A percentile compares a stretch with the other conserved stretches of the same genome.
Conservation (phyloP, 2,888 invertebrate genomes). For the Macroteleia sp. region DNA sequence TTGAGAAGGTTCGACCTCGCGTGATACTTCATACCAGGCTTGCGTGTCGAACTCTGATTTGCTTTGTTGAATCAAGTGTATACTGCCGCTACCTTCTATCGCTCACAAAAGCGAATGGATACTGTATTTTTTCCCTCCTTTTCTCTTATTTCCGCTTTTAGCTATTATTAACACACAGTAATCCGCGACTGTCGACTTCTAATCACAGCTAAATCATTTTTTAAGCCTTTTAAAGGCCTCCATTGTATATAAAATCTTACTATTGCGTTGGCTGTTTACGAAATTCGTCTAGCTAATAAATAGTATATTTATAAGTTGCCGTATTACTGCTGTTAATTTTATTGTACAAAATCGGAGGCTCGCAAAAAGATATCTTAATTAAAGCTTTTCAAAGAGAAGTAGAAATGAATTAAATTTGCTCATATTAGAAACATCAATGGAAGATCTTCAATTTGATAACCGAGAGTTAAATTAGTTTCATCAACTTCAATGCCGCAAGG, state of each 20-base stretch:
- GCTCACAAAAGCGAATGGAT: conserved; percentile 72
- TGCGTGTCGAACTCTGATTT: conserved; percentile 84
- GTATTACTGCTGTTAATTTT: conserved; percentile 22
- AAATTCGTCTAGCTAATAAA: conserved; percentile 20
- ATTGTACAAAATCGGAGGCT: conserved; percentile 26
- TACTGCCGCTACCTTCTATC: conserved; percentile 66
- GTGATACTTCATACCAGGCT: conserved; percentile 80
- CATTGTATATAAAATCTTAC: conserved; percentile 14
- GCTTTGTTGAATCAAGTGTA: conserved; percentile 83
- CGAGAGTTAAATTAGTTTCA: conserved; percentile 76
- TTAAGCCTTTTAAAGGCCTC: conserved; percentile 44
- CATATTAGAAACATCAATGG: conserved; percentile 72
- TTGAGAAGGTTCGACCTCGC: conserved; percentile 76
- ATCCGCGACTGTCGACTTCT: conserved; percentile 68
- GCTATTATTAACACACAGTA: conserved; percentile 71
- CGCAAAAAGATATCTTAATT: conserved; percentile 45
- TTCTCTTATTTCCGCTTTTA: conserved; percentile 63
- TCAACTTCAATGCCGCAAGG: conserved; percentile 70
- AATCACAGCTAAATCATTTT: conserved; percentile 60
- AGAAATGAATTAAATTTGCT: conserved; percentile 57
- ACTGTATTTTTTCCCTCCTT: conserved; percentile 73
- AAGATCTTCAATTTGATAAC: conserved; percentile 73
- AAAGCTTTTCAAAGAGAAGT: conserved; percentile 58
- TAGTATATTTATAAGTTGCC: conserved; percentile 26
- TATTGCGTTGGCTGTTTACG: neutral